These are phyloP conservation scores for Sarcophaga subvicina DNA, from an alignment of 2,888 invertebrate genomes.

Conservation along the genomic window DNA sequence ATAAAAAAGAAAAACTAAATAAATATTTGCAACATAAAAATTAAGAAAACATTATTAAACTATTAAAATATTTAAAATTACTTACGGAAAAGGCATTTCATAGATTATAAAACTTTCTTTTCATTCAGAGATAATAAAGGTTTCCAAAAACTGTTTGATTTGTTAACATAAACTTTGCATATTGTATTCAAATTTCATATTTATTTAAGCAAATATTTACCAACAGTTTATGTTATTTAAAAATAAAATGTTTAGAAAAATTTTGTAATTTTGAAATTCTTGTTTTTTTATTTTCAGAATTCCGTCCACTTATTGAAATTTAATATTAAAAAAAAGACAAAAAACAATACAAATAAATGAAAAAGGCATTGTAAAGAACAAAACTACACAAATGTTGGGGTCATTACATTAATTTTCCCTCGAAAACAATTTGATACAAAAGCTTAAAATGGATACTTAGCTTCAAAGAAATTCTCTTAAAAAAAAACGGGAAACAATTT, in stretches of 20 bases:
- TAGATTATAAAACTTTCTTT: no score
- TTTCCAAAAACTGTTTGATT: no score
- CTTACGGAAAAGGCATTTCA: not conserved
- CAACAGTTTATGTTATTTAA: not conserved
- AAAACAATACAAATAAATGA: not conserved
- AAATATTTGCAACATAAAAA: no score
- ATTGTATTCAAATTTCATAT: no score
- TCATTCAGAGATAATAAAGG: no score
- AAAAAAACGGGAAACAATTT: constrained; percentile 7
- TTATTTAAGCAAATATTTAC: not conserved
- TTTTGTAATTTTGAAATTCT: not conserved
- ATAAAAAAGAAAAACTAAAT: no score
- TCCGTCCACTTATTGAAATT: constrained; percentile 68
- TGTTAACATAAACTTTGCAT: no score
- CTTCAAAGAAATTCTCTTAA: constrained; percentile 24
- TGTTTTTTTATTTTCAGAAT: constrained; percentile 57
- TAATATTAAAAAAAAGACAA: constrained; percentile 48
- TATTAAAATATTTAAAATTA: no score
- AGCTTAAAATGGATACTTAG: constrained; percentile 57
- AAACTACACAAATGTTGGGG: constrained; percentile 45
- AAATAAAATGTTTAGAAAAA: not conserved
- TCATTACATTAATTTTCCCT: constrained; percentile 21
- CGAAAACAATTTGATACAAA: constrained; percentile 8
- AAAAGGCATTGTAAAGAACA: not conserved
- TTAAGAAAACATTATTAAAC: no score